Conservation (phyloP, 1,140 invertebrate genomes). For the Drosophila seguyi region DNA sequence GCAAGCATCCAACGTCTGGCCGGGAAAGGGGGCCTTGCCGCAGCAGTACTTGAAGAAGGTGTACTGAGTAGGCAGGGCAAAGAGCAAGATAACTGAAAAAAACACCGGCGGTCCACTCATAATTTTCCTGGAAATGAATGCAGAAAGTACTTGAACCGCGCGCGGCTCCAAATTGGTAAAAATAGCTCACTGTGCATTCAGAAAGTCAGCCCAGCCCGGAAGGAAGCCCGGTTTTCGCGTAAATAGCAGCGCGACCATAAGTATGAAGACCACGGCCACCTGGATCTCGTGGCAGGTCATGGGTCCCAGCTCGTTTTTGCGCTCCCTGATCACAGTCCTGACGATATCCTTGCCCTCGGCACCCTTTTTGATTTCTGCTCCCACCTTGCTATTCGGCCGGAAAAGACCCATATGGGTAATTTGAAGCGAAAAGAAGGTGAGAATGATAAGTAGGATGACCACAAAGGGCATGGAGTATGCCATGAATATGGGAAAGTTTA, state of each 20-base stretch:
- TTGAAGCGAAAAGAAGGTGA: constrained; percentile 90
- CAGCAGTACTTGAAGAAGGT: constrained; percentile 70
- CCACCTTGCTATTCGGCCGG: constrained; percentile 86
- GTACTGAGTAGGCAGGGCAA: constrained; percentile 91
- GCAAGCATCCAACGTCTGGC: constrained; percentile 50
- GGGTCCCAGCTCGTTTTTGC: constrained; percentile 91
- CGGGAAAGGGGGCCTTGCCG: constrained; percentile 57
- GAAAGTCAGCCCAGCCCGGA: constrained; percentile 61
- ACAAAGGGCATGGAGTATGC: constrained; percentile 87
- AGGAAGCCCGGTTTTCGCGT: constrained; percentile 90
- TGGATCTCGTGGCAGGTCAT: constrained; percentile 92
- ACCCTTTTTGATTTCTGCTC: constrained; percentile 86
- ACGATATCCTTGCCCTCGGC: constrained; percentile 87
- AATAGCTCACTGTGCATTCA: constrained; percentile 74
- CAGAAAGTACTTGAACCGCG: neutral
- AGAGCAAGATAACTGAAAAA: constrained; percentile 89
- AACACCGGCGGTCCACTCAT: constrained; percentile 92
- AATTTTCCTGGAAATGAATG: constrained; percentile 86
- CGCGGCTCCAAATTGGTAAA: neutral
- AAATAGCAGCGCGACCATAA: constrained; percentile 93
- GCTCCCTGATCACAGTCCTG: constrained; percentile 87
- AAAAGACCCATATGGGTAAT: constrained; percentile 91
- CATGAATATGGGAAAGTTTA: constrained; percentile 92
- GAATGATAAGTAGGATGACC: constrained; percentile 89
- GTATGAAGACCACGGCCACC: constrained; percentile 90